A percentile compares a stretch with the other conserved stretches of the same genome.
phyloP scores from a whole-genome alignment of 2,113 vertebrate genomes.

The Eleginops maclovinus region DNA sequence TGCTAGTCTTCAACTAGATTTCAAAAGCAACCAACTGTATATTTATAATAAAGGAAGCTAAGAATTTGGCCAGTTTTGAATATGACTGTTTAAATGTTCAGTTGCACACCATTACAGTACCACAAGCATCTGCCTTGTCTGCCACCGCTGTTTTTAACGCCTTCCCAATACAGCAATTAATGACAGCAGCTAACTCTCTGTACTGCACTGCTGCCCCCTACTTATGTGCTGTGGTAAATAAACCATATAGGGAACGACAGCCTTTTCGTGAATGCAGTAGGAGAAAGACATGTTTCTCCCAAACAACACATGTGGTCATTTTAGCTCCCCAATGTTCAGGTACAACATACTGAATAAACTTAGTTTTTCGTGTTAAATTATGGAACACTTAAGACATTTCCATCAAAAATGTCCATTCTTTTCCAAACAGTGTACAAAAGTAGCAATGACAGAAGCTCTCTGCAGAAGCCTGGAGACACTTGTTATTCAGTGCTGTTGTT shows the following conservation, averaged over 20 bases:
- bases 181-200: slow-evolving; percentile 25
- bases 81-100: slow-evolving; percentile 11
- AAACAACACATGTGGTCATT: slow-evolving; percentile 24
- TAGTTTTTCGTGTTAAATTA: slow-evolving; percentile 34
- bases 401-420: slow-evolving; percentile 45
- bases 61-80: slow-evolving; percentile 18
- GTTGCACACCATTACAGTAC: not conserved
- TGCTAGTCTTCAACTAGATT: not conserved
- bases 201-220: slow-evolving; percentile 63
- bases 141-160: slow-evolving; percentile 27
- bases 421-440: slow-evolving; percentile 51
- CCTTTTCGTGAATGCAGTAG: slow-evolving; percentile 6
- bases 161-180: slow-evolving; percentile 40
- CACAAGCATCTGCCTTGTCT: slow-evolving; percentile 16
- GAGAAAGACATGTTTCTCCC: slow-evolving; percentile 15
- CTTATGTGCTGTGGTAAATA: slow-evolving; percentile 53
- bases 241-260: slow-evolving; percentile 2
- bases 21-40: not conserved
- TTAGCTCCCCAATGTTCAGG: slow-evolving; percentile 9
- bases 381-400: slow-evolving; percentile 32
- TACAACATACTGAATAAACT: slow-evolving; percentile 36
- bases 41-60: slow-evolving; percentile 19
- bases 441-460: slow-evolving; percentile 54
- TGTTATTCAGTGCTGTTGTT: slow-evolving; percentile 61
- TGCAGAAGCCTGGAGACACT: slow-evolving; percentile 50